Percentiles rank a stretch among this genome's conserved stretches.
phyloP scores from a whole-genome alignment of 2,888 invertebrate genomes.

The Hydriomena furcata region DNA sequence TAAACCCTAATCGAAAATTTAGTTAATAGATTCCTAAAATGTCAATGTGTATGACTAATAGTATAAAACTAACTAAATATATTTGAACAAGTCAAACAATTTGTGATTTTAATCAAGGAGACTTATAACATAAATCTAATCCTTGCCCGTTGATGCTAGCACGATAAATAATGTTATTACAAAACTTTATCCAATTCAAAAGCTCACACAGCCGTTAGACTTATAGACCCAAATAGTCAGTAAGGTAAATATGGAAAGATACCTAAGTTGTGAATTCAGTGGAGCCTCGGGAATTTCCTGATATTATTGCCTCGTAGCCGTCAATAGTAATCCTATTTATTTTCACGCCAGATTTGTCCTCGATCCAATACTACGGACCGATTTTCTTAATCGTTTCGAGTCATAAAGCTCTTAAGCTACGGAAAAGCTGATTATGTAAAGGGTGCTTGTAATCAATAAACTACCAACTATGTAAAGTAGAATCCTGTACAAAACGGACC shows the following conservation, averaged over 20 bases:
- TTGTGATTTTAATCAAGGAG: too few species aligned
- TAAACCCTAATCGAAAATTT: too few species aligned
- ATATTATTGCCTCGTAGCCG: conserved; percentile 13
- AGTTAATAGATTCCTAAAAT: too few species aligned
- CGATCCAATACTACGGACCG: conserved; percentile 19
- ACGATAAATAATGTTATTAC: background rate
- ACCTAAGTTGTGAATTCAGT: background rate
- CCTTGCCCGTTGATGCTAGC: background rate
- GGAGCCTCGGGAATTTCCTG: background rate
- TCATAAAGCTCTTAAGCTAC: conserved; percentile 19
- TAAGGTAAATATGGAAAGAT: conserved; percentile 15
- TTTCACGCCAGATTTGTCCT: conserved; percentile 24
- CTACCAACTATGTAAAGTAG: too few species aligned
- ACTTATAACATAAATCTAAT: background rate
- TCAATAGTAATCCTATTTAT: conserved; percentile 19
- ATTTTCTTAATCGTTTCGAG: conserved; percentile 22
- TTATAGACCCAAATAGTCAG: conserved; percentile 13
- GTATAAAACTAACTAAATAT: too few species aligned
- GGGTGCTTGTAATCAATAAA: too few species aligned
- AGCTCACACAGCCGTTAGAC: conserved; percentile 5
- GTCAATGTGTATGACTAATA: too few species aligned
- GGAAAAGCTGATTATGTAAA: conserved; percentile 12
- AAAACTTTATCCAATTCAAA: conserved; percentile 8
- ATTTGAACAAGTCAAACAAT: too few species aligned
- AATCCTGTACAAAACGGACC: too few species aligned